phyloP scores from a whole-genome alignment of 2,113 vertebrate species.

The Aleadryas rufinucha region DNA sequence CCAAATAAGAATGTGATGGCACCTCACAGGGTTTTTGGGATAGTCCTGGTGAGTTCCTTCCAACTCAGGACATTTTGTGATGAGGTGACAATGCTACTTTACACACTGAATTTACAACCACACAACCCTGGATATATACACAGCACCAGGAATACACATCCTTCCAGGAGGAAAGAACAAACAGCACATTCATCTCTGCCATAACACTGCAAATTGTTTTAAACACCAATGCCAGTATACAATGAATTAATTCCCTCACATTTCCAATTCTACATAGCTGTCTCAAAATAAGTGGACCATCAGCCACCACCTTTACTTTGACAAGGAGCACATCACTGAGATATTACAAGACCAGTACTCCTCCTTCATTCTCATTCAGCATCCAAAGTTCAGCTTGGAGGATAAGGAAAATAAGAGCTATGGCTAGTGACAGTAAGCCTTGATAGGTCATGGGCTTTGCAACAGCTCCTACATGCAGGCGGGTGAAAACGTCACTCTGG shows the following conservation, averaged over 20 bases:
- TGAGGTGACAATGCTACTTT: background rate
- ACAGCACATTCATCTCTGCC: background rate
- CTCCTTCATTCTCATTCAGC: background rate
- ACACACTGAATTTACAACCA: background rate
- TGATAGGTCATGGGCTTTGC: background rate
- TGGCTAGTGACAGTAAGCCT: background rate
- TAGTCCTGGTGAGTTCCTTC: background rate
- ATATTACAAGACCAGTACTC: background rate
- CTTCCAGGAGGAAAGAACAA: background rate
- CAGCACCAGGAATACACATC: fast-evolving
- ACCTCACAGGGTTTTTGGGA: background rate
- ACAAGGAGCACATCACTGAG: background rate
- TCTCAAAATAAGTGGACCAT: background rate
- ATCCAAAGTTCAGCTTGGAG: background rate
- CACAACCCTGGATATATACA: fast-evolving
- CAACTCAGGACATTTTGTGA: background rate
- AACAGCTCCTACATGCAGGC: slow-evolving; percentile 48
- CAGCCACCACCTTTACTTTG: background rate
- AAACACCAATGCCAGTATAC: background rate
- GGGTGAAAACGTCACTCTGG: slow-evolving; percentile 56
- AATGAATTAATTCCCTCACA: background rate
- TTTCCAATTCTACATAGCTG: background rate
- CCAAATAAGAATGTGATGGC: background rate
- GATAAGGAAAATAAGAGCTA: background rate
- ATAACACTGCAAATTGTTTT: background rate